Evolutionary conservation across 2,113 vertebrate species (phyloP), one percentile per base, ranked within the genome.

Genomic region (Sorex fumeus): DNA sequence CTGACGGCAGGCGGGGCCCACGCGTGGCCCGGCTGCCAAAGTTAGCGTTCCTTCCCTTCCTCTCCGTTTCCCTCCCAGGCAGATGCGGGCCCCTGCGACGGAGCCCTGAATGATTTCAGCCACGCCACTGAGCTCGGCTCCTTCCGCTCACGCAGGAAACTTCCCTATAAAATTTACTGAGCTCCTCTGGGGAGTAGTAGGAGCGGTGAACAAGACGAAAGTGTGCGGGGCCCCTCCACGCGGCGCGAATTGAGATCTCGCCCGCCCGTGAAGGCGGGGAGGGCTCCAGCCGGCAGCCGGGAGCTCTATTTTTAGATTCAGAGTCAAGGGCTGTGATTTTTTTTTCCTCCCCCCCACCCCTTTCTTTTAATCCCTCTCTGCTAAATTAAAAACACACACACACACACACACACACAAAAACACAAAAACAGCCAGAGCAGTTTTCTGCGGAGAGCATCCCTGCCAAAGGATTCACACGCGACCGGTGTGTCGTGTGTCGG

Each of bases 91-190:
- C 57, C 90, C 76, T 96, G 81, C 95, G 91, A 67, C 8, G 92
- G 78, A 95, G 94, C 91, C 91, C 86, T 95, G 94, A 64, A 75
- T 93, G 70, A 90, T 45, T 78, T 50, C 95, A 96, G 95, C 6
- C 83, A 75, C 64, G 96, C 87, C 80, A 64, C 3, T 62, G 87
- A 47, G 75, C 74, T 93, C 34, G 84, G 71, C 77, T 93, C 88
- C 91, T 96, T 96, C 95, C 50, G 81, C 94, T 80, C 87, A n/a
- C 97, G 96, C 85, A 96, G 95, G 91, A 94, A 96, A 94, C 30
- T 75, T 90, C 67, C 87, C 93, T 96, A 53, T 93, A 93, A 97
- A 92, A 96, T 95, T 76, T 94, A 96, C 10, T 89, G 94, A 94
- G 85, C 84, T 66, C 69, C 87, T 97, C 96, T 91, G 82, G 84